These are phyloP conservation scores for Sarcophaga bullata DNA, from an alignment of 1,140 invertebrate species.

Conservation along the genomic window DNA sequence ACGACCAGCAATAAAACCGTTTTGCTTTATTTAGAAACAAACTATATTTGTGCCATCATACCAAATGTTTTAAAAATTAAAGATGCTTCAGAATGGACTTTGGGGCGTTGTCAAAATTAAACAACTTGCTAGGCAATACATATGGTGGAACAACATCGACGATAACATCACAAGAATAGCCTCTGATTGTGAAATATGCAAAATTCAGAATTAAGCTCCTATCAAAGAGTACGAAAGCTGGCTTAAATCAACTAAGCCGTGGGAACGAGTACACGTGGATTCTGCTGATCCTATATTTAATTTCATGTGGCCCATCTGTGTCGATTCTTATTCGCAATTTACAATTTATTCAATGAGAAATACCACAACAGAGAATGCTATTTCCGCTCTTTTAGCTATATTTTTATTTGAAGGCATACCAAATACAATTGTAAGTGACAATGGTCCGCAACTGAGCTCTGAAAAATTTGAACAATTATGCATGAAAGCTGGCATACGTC, in stretches of 20 bases:
- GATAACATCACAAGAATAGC: constrained; percentile 55
- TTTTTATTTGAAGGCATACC: constrained; percentile 52
- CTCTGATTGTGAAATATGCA: constrained; percentile 37
- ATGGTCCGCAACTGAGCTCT: constrained; percentile 49
- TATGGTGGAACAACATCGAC: constrained; percentile 65
- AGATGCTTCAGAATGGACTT: constrained; percentile 62
- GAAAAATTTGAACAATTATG: constrained; percentile 43
- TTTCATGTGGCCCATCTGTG: constrained; percentile 45
- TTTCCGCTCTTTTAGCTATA: constrained; percentile 40
- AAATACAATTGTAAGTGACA: constrained; percentile 53
- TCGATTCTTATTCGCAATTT: constrained; percentile 47
- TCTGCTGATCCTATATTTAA: constrained; percentile 51
- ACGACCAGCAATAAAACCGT: constrained; percentile 30
- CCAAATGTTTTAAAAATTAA: constrained; percentile 48
- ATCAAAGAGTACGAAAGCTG: background rate
- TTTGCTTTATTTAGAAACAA: constrained; percentile 56
- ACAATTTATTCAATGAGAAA: constrained; percentile 40
- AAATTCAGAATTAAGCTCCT: background rate
- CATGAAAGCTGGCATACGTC: constrained; percentile 45
- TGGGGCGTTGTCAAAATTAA: constrained; percentile 65
- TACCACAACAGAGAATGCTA: constrained; percentile 44
- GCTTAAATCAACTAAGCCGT: constrained; percentile 51
- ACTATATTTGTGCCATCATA: constrained; percentile 49
- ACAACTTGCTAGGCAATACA: constrained; percentile 57
- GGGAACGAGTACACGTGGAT: constrained; percentile 52